These are phyloP conservation scores for Drosophila neotestacea DNA, from an alignment of 2,888 invertebrate genomes.

Conservation along the genomic window DNA sequence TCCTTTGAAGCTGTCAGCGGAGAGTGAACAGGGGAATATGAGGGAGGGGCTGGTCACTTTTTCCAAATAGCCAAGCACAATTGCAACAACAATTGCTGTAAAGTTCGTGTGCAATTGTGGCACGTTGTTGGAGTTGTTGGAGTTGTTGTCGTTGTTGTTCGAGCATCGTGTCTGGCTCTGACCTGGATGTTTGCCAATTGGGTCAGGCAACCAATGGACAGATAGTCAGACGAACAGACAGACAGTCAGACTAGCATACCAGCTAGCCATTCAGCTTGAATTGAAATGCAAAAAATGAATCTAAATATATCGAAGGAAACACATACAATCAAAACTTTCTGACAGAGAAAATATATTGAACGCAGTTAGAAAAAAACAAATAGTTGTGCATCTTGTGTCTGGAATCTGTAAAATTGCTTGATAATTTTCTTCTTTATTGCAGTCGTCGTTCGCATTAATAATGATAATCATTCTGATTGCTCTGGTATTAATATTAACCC, in stretches of 20 bases:
- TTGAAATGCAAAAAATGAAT: slow-evolving; percentile 37
- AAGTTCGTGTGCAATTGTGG: slow-evolving; percentile 42
- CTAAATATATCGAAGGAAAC: slow-evolving; percentile 48
- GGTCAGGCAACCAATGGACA: slow-evolving; percentile 53
- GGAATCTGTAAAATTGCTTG: not conserved
- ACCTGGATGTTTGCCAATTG: slow-evolving; percentile 76
- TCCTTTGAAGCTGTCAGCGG: slow-evolving; percentile 13
- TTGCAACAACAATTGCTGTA: slow-evolving; percentile 32
- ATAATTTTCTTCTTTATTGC: slow-evolving; percentile 2
- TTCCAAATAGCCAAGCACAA: slow-evolving; percentile 31
- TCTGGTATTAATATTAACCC: slow-evolving; percentile 50
- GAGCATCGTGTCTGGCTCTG: slow-evolving; percentile 27
- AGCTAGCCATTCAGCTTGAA: slow-evolving; percentile 21
- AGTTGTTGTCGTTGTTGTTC: slow-evolving; percentile 24
- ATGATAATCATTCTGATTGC: slow-evolving; percentile 57
- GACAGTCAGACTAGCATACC: slow-evolving; percentile 1
- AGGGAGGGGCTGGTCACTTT: not conserved
- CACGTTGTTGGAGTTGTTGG: slow-evolving; percentile 26
- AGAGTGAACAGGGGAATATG: not conserved
- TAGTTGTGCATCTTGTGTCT: slow-evolving; percentile 1
- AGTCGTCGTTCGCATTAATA: slow-evolving; percentile 35
- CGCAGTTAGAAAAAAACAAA: not conserved
- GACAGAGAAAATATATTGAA: slow-evolving; percentile 2
- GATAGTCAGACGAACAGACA: slow-evolving; percentile 5
- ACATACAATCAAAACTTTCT: slow-evolving; percentile 2